phyloP scores from a whole-genome alignment of 1,140 invertebrate genomes.

The Drosophila nannoptera region DNA sequence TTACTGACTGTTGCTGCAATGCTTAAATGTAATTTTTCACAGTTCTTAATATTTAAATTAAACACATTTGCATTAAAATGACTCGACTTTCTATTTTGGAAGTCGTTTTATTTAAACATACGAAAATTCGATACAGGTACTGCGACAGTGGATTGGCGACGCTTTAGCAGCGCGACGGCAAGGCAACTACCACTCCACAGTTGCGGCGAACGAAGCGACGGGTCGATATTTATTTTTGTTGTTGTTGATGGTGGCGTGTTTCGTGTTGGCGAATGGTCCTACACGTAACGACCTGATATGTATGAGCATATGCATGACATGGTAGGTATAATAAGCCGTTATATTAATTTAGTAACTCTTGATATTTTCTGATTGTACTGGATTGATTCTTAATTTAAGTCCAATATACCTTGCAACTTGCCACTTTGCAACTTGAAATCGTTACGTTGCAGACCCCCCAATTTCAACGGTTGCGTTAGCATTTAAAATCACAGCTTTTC shows the following conservation, averaged over 20 bases:
- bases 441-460: not conserved
- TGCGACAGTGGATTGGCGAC: constrained; percentile 28
- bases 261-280: not conserved
- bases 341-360: not conserved
- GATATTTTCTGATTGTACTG: not conserved
- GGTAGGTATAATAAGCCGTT: not conserved
- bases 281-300: not conserved
- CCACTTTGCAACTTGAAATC: not conserved
- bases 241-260: constrained; percentile 22
- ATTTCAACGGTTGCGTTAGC: not conserved
- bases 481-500: constrained; percentile 1
- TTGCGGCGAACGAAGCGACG: constrained; percentile 20
- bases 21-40: constrained; percentile 23
- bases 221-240: constrained; percentile 40
- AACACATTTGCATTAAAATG: constrained; percentile 22
- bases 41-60: constrained; percentile 2
- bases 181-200: constrained; percentile 43
- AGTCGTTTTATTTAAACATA: constrained; percentile 25
- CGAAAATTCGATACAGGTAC: constrained; percentile 42
- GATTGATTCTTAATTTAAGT: not conserved
- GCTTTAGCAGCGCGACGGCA: constrained; percentile 38
- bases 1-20: not conserved
- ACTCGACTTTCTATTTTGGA: constrained; percentile 38
- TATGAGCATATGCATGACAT: not conserved
- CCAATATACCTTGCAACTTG: not conserved